Evolutionary conservation across 2,888 invertebrate genomes (phyloP), one percentile per base, ranked within the genome.

Genomic region (Stegana nigrithorax): DNA sequence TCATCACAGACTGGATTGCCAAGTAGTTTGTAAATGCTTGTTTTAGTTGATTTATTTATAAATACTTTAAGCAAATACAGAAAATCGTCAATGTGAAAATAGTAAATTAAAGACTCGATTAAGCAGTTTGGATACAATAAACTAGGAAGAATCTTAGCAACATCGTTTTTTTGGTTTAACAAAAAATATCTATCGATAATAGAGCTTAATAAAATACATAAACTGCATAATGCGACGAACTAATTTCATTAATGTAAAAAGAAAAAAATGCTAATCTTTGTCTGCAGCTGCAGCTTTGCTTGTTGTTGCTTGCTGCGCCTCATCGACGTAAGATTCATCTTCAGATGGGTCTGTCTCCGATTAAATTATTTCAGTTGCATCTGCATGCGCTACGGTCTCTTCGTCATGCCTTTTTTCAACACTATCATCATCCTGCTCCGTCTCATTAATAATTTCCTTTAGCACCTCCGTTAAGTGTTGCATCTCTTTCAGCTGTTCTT

Each of bases 401-500:
- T 75, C 78, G 50, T 74, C 87, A n/a, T n/a, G n/a, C n/a, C n/a
- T n/a, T n/a, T n/a, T n/a, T n/a, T n/a, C n/a, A n/a, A n/a, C n/a
- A n/a, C n/a, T n/a, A n/a, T n/a, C n/a, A n/a, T n/a, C n/a, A 60
- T 88, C 88, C 72, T 87, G 87, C 76, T 89, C 87, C 65, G 89
- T 88, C 73, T 88, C 90, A 66, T 87, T 89, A 4, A 90, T 86
- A 83, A 92, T 88, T 80, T 92, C 92, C 86, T 91, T 91, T 10
- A 94, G 87, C 23, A 93, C 90, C 87, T 93, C 92, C 26, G 93
- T 91, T 67, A 94, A 87, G 79, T 89, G 87, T 75, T 90, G 91
- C 0, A 93, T 90, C 83, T 93, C 93, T 42, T 92, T 90, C 29
- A 93, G 82, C 90, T 93, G 91, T 80, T 92, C 90, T 62, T 89